Percentiles rank a stretch among this genome's conserved stretches.
Evolutionary conservation across 2,888 invertebrate species (phyloP).

Genomic region (Patella pellucida): DNA sequence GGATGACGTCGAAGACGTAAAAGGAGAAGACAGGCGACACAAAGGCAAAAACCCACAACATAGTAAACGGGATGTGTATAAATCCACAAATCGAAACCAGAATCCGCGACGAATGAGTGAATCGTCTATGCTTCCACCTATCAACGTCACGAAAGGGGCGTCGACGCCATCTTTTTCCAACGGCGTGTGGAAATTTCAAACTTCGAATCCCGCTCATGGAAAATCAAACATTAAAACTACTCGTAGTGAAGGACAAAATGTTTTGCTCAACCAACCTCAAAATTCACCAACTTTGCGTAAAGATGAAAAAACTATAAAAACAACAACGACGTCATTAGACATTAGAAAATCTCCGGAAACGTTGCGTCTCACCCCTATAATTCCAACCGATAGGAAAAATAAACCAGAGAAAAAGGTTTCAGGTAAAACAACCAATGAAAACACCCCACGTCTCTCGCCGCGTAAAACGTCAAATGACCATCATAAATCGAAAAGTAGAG

Average conservation of each 20-base stretch:
- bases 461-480: constrained; percentile 9
- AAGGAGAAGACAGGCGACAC: constrained; percentile 37
- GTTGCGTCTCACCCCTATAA: constrained; percentile 18
- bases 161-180: constrained; percentile 22
- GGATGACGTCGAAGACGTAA: constrained; percentile 14
- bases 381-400: constrained; percentile 5
- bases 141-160: constrained; percentile 31
- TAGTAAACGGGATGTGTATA: constrained; percentile 41
- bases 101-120: constrained; percentile 26
- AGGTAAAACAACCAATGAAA: constrained; percentile 4
- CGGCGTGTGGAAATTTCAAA: constrained; percentile 22
- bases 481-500: constrained; percentile 11
- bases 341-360: constrained; percentile 20
- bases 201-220: constrained; percentile 12
- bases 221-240: neutral
- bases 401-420: constrained; percentile 25
- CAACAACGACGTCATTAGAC: neutral
- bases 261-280: constrained; percentile 9
- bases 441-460: constrained; percentile 16
- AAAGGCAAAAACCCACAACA: constrained; percentile 34
- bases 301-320: constrained; percentile 8
- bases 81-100: constrained; percentile 36
- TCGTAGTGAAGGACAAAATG: neutral
- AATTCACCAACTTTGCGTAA: constrained; percentile 10
- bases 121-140: constrained; percentile 43